A percentile compares a stretch with the other conserved stretches of the same genome.
Conservation (phyloP, 2,113 vertebrate species). For the Clinocottus analis region DNA sequence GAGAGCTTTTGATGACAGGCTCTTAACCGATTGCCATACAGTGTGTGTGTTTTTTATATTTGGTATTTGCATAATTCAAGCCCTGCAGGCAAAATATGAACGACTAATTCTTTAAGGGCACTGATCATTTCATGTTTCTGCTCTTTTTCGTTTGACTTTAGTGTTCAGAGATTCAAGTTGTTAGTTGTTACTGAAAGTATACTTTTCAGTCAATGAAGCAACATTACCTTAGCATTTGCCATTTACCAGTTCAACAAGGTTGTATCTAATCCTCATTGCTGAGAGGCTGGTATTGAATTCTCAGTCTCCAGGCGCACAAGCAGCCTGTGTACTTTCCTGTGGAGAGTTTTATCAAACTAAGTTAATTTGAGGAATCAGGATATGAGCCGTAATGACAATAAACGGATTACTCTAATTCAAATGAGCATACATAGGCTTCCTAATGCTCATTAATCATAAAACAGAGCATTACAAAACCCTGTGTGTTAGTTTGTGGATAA, state of each 20-base stretch:
- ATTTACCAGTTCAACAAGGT: slow-evolving; percentile 26
- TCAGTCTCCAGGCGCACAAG: slow-evolving; percentile 5
- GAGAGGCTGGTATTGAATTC: slow-evolving; percentile 11
- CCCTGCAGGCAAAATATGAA: background rate
- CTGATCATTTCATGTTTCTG: slow-evolving; percentile 4
- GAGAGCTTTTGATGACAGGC: slow-evolving; percentile 31
- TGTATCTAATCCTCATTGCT: slow-evolving; percentile 20
- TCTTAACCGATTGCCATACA: slow-evolving; percentile 15
- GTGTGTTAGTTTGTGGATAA: slow-evolving; percentile 15
- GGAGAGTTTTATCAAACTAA: slow-evolving; percentile 42
- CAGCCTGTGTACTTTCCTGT: slow-evolving; percentile 17
- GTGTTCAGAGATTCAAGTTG: slow-evolving; percentile 1
- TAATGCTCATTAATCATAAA: slow-evolving; percentile 43
- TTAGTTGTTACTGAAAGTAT: background rate
- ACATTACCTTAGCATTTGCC: background rate
- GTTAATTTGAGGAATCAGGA: slow-evolving; percentile 55
- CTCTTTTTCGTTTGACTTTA: slow-evolving; percentile 15
- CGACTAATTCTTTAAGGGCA: slow-evolving; percentile 19
- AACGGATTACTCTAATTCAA: slow-evolving; percentile 63
- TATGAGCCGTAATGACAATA: slow-evolving; percentile 52
- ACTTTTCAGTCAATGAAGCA: background rate
- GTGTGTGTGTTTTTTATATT: background rate
- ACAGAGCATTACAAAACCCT: slow-evolving; percentile 15
- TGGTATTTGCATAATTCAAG: slow-evolving; percentile 43
- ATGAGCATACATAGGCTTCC: slow-evolving; percentile 23